Percentiles rank a stretch among this genome's conserved stretches.
These are phyloP conservation scores for Drosophila ercepeae DNA, from an alignment of 1,140 invertebrate genomes.

Conservation along the genomic window DNA sequence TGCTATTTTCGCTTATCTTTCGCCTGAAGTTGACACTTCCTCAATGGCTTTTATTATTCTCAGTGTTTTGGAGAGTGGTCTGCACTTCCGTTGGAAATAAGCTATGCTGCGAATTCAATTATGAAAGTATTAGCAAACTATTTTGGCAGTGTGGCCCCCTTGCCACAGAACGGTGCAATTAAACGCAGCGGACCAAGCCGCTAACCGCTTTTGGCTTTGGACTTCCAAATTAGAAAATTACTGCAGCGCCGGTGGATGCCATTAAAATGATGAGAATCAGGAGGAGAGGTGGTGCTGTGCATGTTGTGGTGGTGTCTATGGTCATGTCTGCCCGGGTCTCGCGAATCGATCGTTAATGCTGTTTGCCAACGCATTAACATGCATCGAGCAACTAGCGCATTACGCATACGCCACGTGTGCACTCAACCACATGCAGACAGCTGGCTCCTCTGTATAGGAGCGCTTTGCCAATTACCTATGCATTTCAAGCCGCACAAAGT, in stretches of 20 bases:
- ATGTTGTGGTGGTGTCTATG: constrained; percentile 55
- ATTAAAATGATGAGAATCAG: constrained; percentile 45
- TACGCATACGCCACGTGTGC: constrained; percentile 71
- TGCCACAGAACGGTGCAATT: constrained; percentile 40
- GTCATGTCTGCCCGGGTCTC: constrained; percentile 49
- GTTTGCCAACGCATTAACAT: constrained; percentile 76
- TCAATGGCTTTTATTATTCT: constrained; percentile 12
- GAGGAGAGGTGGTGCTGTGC: constrained; percentile 1
- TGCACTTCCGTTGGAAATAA: constrained; percentile 22
- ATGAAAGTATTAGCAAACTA: constrained; percentile 36
- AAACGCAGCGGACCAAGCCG: constrained; percentile 48
- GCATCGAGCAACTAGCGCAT: constrained; percentile 30
- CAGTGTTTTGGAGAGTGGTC: not conserved
- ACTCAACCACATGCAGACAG: constrained; percentile 21
- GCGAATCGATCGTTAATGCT: constrained; percentile 47
- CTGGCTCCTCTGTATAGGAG: not conserved
- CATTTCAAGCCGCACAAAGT: constrained; percentile 63
- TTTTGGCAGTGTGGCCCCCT: constrained; percentile 27
- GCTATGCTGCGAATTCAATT: constrained; percentile 29
- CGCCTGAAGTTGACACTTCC: not conserved
- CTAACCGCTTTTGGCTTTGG: constrained; percentile 48
- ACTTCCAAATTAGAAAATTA: constrained; percentile 69
- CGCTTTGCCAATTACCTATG: constrained; percentile 59
- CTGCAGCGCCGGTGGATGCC: constrained; percentile 61
- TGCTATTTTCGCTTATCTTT: constrained; percentile 26